Conservation (phyloP, 2,888 invertebrate species). For the Philonicus albiceps region DNA sequence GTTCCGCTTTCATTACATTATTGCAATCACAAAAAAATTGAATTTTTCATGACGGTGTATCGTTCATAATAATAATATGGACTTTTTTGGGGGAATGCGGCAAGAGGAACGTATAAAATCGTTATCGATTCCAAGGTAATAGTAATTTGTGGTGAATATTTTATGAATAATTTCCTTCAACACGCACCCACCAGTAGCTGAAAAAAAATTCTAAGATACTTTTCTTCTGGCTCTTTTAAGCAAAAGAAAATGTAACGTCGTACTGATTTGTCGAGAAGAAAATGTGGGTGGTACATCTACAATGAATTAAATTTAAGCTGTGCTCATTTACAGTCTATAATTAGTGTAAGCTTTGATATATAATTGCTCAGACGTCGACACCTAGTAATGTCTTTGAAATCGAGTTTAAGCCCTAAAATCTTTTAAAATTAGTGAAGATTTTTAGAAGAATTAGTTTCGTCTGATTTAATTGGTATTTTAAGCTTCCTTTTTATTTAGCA, state of each 20-base stretch:
- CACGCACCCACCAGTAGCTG: not conserved
- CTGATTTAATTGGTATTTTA: too few relatives aligned
- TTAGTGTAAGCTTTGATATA: not conserved
- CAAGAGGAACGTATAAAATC: not conserved
- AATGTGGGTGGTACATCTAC: not conserved
- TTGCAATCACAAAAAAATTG: not conserved
- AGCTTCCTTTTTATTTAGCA: too few relatives aligned
- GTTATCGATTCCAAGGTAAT: not conserved
- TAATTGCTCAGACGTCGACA: not conserved
- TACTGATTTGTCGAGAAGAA: not conserved
- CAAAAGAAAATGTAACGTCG: not conserved
- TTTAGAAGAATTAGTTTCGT: too few relatives aligned
- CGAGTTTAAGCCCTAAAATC: not conserved
- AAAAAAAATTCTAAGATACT: not conserved
- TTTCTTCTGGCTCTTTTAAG: not conserved
- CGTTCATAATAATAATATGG: not conserved
- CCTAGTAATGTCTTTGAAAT: not conserved
- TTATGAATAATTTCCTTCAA: not conserved
- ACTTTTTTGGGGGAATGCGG: not conserved
- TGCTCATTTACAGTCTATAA: not conserved
- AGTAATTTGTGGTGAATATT: not conserved
- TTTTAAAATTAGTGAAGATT: not conserved
- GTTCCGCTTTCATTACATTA: not conserved
- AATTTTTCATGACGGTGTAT: not conserved
- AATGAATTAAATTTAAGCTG: not conserved